These are phyloP conservation scores for Pollachius pollachius DNA, from an alignment of 2,113 vertebrate genomes.

Conservation along the genomic window DNA sequence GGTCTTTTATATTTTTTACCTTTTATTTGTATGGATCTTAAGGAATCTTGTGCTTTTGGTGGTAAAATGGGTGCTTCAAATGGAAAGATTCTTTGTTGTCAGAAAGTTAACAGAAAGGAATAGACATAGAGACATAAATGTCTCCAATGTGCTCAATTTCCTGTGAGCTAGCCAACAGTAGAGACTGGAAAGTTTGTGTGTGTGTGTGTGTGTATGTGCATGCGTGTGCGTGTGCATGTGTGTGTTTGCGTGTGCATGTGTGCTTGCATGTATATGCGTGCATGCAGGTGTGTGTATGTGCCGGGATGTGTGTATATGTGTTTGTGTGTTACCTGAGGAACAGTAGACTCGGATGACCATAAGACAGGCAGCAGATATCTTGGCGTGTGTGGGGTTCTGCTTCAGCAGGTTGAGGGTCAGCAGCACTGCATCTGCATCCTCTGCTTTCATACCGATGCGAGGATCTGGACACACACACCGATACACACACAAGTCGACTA, in stretches of 20 bases:
- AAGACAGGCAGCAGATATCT: constrained; percentile 81
- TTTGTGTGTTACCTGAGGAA: constrained; percentile 70
- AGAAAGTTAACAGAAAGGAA: too few relatives aligned
- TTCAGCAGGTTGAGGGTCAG: constrained; percentile 78
- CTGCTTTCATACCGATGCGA: constrained; percentile 84
- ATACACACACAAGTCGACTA: not conserved
- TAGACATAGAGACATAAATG: too few relatives aligned
- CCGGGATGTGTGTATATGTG: not conserved
- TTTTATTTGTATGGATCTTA: too few relatives aligned
- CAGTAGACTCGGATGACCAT: constrained; percentile 82
- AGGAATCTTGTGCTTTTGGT: too few relatives aligned
- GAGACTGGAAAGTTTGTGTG: not conserved
- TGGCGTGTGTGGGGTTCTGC: constrained; percentile 70
- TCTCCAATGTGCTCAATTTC: too few relatives aligned
- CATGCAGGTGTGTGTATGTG: constrained; percentile 3
- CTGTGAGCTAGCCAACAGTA: too few relatives aligned
- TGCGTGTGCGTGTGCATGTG: constrained; percentile 1
- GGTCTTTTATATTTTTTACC: too few relatives aligned
- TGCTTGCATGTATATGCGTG: not conserved
- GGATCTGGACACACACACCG: constrained; percentile 70
- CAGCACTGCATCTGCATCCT: constrained; percentile 81
- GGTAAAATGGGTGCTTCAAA: too few relatives aligned
- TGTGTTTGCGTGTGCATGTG: constrained; percentile 4
- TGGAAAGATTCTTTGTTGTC: too few relatives aligned
- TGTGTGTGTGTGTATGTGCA: not conserved